A percentile compares a stretch with the other conserved stretches of the same genome.
These are phyloP conservation scores for Sparidentex hasta DNA, from an alignment of 2,797 vertebrate species.

Conservation along the genomic window DNA sequence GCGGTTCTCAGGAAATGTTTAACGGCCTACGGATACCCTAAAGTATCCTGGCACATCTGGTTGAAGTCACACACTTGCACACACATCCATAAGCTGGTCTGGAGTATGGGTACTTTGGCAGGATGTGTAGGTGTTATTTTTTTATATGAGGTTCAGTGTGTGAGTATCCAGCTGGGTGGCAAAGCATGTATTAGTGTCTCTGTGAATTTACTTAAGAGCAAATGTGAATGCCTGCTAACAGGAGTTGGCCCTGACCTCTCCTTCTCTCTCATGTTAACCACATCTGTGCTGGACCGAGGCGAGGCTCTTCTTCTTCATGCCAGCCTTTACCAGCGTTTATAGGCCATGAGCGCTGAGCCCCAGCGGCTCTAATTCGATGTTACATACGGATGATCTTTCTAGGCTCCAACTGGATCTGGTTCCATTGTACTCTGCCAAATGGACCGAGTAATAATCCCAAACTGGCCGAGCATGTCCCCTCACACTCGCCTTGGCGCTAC, in stretches of 20 bases:
- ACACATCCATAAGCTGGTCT: slow-evolving; percentile 46
- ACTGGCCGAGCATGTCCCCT: slow-evolving; percentile 35
- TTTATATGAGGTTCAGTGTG: slow-evolving; percentile 41
- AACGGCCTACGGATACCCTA: slow-evolving; percentile 68
- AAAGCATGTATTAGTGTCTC: slow-evolving; percentile 35
- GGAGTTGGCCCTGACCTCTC: slow-evolving; percentile 33
- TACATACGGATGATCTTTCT: slow-evolving; percentile 33
- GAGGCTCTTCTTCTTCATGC: slow-evolving; percentile 26
- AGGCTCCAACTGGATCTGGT: slow-evolving; percentile 53
- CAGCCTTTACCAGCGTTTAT: slow-evolving; percentile 38
- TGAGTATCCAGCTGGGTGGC: slow-evolving; percentile 33
- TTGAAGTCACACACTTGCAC: slow-evolving; percentile 61
- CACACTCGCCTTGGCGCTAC: slow-evolving; percentile 32
- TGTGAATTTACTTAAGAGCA: slow-evolving; percentile 31
- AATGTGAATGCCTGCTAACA: slow-evolving; percentile 43
- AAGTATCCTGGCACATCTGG: slow-evolving; percentile 75
- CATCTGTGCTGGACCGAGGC: slow-evolving; percentile 45
- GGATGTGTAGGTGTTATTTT: slow-evolving; percentile 57
- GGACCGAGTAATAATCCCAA: slow-evolving; percentile 57
- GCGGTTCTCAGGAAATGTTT: slow-evolving; percentile 76
- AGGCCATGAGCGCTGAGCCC: slow-evolving; percentile 17
- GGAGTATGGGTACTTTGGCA: slow-evolving; percentile 37
- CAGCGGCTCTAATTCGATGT: slow-evolving; percentile 37
- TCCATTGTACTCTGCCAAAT: slow-evolving; percentile 65
- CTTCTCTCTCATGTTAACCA: slow-evolving; percentile 31